Conservation (phyloP, 2,888 invertebrate genomes). For the Petrolisthes cinctipes region DNA sequence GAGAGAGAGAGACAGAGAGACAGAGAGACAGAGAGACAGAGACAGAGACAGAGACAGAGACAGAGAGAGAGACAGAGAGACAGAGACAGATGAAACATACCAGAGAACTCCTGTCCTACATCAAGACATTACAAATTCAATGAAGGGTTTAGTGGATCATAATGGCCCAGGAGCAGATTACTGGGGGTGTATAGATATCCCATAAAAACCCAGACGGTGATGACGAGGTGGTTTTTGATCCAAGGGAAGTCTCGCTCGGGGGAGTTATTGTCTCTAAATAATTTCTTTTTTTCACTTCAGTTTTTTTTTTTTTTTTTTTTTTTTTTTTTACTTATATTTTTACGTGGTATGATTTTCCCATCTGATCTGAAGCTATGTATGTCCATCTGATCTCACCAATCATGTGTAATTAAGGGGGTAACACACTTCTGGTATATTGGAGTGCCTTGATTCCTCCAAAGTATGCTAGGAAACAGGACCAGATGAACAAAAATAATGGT, state of each 20-base stretch:
- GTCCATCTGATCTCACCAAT: too few relatives aligned
- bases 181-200: slow-evolving; percentile 27
- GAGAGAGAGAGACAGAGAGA: not conserved
- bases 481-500: too few relatives aligned
- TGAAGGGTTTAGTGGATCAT: slow-evolving; percentile 41
- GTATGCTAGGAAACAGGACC: not conserved
- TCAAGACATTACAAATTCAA: slow-evolving; percentile 33
- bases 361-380: too few relatives aligned
- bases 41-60: not conserved
- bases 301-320: not conserved
- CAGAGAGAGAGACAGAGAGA: not conserved
- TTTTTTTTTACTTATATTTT: too few relatives aligned
- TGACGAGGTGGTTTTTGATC: slow-evolving; percentile 33
- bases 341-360: too few relatives aligned
- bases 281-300: not conserved
- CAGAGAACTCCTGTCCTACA: slow-evolving; percentile 26
- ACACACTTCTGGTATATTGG: too few relatives aligned
- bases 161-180: slow-evolving; percentile 32
- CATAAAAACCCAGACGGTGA: slow-evolving; percentile 21
- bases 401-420: too few relatives aligned
- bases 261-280: slow-evolving; percentile 24
- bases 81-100: not conserved
- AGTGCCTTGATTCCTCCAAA: not conserved
- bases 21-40: not conserved
- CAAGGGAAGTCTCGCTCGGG: not conserved